These are phyloP conservation scores for Mionectes olivaceus DNA, from an alignment of 2,797 vertebrate species.

Conservation along the genomic window DNA sequence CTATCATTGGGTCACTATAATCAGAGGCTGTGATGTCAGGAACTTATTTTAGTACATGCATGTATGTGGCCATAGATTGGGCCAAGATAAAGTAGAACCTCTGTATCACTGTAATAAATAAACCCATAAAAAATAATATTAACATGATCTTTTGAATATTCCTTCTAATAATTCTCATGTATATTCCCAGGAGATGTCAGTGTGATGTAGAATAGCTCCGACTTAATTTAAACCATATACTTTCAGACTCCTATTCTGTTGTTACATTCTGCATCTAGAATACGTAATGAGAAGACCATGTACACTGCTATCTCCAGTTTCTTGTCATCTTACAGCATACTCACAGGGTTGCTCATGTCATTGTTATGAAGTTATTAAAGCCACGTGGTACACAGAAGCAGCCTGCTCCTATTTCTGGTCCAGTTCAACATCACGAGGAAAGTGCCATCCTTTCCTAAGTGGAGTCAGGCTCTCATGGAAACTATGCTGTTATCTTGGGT, in stretches of 20 bases:
- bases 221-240: not conserved
- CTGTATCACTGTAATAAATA: not conserved
- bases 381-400: not conserved
- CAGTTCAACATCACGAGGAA: not conserved
- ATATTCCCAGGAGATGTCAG: not conserved
- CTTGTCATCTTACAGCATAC: not conserved
- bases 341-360: not conserved
- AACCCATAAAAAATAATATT: not conserved
- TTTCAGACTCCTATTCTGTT: not conserved
- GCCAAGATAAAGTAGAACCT: not conserved
- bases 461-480: not conserved
- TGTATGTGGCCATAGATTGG: not conserved
- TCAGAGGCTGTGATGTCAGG: not conserved
- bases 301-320: not conserved
- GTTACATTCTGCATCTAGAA: not conserved
- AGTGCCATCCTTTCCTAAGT: not conserved
- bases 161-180: not conserved
- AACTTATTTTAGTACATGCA: not conserved
- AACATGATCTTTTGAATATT: not conserved
- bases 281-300: not conserved
- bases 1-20: not conserved
- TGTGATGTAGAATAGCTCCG: not conserved
- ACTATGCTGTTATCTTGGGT: not conserved
- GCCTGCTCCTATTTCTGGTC: conserved; percentile 38
- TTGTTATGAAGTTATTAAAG: conserved; percentile 35